Base-by-base conservation (phyloP, 2,113 vertebrate species). In the Phaethon lepturus region DNA sequence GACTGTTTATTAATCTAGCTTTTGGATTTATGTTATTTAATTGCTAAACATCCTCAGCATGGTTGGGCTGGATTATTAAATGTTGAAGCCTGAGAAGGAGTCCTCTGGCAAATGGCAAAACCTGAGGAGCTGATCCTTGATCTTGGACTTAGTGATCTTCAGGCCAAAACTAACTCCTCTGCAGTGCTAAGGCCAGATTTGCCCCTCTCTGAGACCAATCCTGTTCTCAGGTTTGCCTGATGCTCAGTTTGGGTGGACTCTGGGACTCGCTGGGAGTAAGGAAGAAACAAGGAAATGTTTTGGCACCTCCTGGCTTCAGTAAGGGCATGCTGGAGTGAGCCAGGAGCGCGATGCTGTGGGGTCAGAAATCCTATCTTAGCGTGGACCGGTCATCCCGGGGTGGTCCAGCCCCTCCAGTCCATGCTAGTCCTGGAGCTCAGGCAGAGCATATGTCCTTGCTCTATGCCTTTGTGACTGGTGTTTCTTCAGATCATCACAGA, bases 1-100 rank as follows among this genome's bases (percentile, higher is more conserved):
- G 90, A 56, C 76, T 91, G 90, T 96, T 97, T 97, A 91, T 97
- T 96, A 97, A 93, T 97, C 84, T 93, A 85, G 80, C 82, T 97
- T 74, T 69, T 92, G 88, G 80, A 96, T 97, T 97, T 94, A 93
- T 81, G 88, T 42, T 94, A 50, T 87, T 95, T 95, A 96, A 95
- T 93, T 93, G 88, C 83, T 91, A 63, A 96, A 94, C 69, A 86
- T 58, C 50, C 53, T 92, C 67, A 79, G 79, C 71, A 5, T 81
- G 68, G 45, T 86, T 67, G 84, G 75, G 52, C 75, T 64, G n/a
- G 85, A 55, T 88, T 95, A 86, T 93, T 91, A 62, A 63, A 90
- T 40, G 22, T 7, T 72, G 71, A 55, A 56, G 26, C 29, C 12
- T 1, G 3, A 91, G 66, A 42, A 55, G 53, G 33, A 75, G 68